phyloP scores from a whole-genome alignment of 2,113 vertebrate genomes.

The Acrocephalus arundinaceus region DNA sequence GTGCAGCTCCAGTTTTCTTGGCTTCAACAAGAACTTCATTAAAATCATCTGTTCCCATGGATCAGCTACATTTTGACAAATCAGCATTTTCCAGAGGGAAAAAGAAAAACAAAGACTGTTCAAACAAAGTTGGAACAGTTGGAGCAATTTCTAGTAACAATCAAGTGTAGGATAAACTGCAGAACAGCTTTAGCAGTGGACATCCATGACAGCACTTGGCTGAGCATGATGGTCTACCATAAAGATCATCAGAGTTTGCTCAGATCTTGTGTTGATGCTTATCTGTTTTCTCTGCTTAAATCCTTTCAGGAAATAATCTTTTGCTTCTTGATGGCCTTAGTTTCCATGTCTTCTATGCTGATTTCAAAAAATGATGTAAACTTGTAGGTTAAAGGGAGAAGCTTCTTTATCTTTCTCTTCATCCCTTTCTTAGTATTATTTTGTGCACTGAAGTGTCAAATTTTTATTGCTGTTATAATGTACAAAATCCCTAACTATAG shows the following conservation, averaged over 20 bases:
- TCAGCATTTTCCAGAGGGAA: slow-evolving; percentile 41
- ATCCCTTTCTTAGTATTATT: background rate
- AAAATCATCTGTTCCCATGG: slow-evolving; percentile 15
- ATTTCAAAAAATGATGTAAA: background rate
- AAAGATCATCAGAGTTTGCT: background rate
- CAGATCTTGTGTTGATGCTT: background rate
- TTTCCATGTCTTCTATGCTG: background rate
- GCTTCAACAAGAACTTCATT: background rate
- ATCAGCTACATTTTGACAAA: slow-evolving; percentile 16
- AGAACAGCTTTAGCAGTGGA: background rate
- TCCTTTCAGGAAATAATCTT: background rate
- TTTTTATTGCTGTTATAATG: background rate
- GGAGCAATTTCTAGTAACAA: background rate
- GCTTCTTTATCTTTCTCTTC: background rate
- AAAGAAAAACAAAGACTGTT: slow-evolving; percentile 17
- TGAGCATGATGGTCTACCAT: background rate
- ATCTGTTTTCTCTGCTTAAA: background rate
- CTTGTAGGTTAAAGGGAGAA: background rate
- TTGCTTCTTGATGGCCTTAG: background rate
- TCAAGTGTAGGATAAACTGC: background rate
- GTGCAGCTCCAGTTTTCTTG: background rate
- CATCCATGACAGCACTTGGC: background rate
- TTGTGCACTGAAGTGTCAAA: background rate
- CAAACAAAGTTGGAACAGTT: background rate
- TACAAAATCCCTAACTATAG: background rate